phyloP scores from a whole-genome alignment of 2,888 invertebrate genomes.

The Myathropa florea region DNA sequence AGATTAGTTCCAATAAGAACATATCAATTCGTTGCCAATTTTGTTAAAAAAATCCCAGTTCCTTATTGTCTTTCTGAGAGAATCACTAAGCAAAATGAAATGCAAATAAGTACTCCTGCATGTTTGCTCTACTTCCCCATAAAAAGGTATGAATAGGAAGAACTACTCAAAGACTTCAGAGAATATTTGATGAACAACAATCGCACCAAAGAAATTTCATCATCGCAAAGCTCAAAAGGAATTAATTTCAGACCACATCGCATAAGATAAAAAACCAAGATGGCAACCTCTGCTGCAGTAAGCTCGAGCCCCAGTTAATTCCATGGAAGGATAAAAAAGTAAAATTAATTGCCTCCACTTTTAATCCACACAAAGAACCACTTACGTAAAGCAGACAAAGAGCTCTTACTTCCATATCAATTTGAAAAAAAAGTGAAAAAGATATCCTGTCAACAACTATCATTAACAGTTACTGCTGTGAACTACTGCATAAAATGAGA shows the following conservation, averaged over 20 bases:
- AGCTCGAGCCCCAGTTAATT: background rate
- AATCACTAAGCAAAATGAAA: too few relatives aligned
- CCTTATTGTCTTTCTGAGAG: too few relatives aligned
- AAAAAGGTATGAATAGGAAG: too few relatives aligned
- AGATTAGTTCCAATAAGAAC: too few relatives aligned
- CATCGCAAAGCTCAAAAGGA: background rate
- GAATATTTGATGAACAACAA: background rate
- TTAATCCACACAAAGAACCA: conserved; percentile 37
- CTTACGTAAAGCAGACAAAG: conserved; percentile 10
- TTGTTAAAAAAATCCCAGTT: too few relatives aligned
- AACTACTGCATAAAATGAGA: conserved; percentile 32
- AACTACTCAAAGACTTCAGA: too few relatives aligned
- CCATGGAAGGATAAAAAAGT: conserved; percentile 26
- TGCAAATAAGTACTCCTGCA: too few relatives aligned
- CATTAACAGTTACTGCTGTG: conserved; percentile 44
- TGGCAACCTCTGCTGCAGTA: background rate
- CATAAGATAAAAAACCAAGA: background rate
- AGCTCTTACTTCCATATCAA: conserved; percentile 35
- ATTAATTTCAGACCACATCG: background rate
- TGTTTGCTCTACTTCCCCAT: too few relatives aligned
- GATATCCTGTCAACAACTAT: conserved; percentile 43
- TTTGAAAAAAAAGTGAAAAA: conserved; percentile 16
- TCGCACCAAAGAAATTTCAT: background rate
- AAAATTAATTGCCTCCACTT: conserved; percentile 19
- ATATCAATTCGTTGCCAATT: too few relatives aligned